Base-by-base conservation (phyloP, 2,797 vertebrate species). In the Myotis myotis region DNA sequence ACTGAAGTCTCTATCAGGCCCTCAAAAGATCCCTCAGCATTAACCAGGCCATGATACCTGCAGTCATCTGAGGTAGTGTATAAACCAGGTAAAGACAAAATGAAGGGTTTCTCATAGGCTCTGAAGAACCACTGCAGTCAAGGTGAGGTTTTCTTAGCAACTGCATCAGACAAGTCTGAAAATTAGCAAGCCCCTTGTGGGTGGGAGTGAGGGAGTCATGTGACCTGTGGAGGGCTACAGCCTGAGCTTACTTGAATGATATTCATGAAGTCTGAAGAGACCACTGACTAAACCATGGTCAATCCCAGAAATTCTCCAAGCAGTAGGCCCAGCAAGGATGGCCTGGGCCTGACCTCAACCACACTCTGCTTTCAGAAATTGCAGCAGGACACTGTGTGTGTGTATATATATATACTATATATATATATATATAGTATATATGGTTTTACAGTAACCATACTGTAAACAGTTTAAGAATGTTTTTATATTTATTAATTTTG, bases 401-500 rank as follows among this genome's bases (percentile, higher is more conserved):
- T 57, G 20, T 57, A 36, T 71, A 3, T 72, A 12, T 41, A 20
- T 30, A 23, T 38, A 36, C 36, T 36, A 68, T 28, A 64, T 38
- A 5, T 25, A 49, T 68, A 49, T 33, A 70, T 79, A 55, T 49
- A 80, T 81, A 41, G 55, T 49, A 80, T 81, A 41, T 79, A 80
- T n/a, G 60, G 62, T 36, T 82, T 80, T 80, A 49, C 51, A 33
- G 28, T 71, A 86, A 57, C n/a, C n/a, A n/a, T n/a, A n/a, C n/a
- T n/a, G n/a, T n/a, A n/a, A n/a, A n/a, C 11, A 64, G 51, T 81
- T 91, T 60, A 79, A 71, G 38, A 88, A 68, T 16, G 70, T 83
- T 86, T 96, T 93, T 22, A 66, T 70, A 71, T 83, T 94, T 75
- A 47, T 85, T 71, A 92, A 76, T 81, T 94, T 70, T 76, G 55